Percentiles rank a stretch among this genome's conserved stretches.
Conservation (phyloP, 1,140 invertebrate genomes). For the Paralvinella palmiformis region DNA sequence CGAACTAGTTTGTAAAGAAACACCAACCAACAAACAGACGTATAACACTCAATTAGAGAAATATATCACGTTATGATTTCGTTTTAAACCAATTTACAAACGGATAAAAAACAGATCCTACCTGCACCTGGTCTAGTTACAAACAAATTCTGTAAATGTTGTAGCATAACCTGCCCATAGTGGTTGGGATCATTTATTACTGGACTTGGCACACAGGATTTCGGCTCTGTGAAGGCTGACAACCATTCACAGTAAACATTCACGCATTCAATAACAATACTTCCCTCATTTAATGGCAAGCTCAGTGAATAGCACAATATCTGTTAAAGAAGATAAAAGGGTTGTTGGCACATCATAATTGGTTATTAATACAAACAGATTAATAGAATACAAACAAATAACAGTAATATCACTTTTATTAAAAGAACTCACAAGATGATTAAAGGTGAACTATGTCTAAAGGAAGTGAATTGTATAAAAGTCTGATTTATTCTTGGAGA, state of each 20-base stretch:
- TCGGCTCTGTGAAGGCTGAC: constrained; percentile 71
- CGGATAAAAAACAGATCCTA: too few relatives aligned
- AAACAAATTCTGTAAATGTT: constrained; percentile 91
- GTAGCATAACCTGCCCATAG: constrained; percentile 85
- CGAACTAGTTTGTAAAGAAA: too few relatives aligned
- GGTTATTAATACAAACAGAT: neutral
- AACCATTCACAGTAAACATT: constrained; percentile 97
- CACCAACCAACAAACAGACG: too few relatives aligned
- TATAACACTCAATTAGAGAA: too few relatives aligned
- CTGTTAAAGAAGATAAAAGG: constrained; percentile 33
- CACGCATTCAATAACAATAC: constrained; percentile 91
- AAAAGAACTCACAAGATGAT: too few relatives aligned
- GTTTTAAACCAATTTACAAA: too few relatives aligned
- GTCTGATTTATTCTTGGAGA: too few relatives aligned
- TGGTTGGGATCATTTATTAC: constrained; percentile 83
- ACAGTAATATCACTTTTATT: too few relatives aligned
- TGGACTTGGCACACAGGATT: constrained; percentile 67
- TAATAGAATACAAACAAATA: neutral
- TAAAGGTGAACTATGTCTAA: too few relatives aligned
- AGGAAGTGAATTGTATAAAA: too few relatives aligned
- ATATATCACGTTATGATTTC: too few relatives aligned
- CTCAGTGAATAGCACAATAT: constrained; percentile 89
- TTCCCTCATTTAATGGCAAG: constrained; percentile 81
- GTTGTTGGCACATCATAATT: neutral
- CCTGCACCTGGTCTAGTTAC: constrained; percentile 64